These are phyloP conservation scores for Alexandromys fortis DNA, from an alignment of 2,113 vertebrate genomes.

Conservation along the genomic window DNA sequence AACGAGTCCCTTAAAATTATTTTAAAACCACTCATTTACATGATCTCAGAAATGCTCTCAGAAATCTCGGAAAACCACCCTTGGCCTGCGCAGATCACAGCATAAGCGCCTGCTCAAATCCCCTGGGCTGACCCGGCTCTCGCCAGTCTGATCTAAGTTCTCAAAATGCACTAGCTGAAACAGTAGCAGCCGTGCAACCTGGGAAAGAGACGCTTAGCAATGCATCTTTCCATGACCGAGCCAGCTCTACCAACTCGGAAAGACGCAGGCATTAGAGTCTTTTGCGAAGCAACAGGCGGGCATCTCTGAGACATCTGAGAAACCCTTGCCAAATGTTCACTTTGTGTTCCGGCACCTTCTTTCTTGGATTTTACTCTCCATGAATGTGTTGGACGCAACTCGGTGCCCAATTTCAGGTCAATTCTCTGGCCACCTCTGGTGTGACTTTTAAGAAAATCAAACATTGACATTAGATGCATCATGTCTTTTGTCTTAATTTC, in stretches of 20 bases:
- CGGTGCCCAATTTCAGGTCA: not conserved
- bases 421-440: not conserved
- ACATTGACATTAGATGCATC: not conserved
- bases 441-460: slow-evolving; percentile 19
- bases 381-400: not conserved
- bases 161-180: not conserved
- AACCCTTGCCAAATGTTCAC: not conserved
- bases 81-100: slow-evolving; percentile 24
- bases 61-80: not conserved
- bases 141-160: slow-evolving; percentile 1
- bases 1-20: slow-evolving; percentile 48
- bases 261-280: not conserved
- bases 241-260: not conserved
- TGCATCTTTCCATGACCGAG: not conserved
- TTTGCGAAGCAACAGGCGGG: not conserved
- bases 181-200: not conserved
- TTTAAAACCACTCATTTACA: not conserved
- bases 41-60: not conserved
- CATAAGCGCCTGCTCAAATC: not conserved
- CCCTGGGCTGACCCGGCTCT: not conserved
- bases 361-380: not conserved
- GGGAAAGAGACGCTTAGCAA: not conserved
- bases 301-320: not conserved
- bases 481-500: slow-evolving; percentile 31
- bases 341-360: not conserved